Conservation (phyloP, 2,888 invertebrate genomes). For the Drosophila borborema region DNA sequence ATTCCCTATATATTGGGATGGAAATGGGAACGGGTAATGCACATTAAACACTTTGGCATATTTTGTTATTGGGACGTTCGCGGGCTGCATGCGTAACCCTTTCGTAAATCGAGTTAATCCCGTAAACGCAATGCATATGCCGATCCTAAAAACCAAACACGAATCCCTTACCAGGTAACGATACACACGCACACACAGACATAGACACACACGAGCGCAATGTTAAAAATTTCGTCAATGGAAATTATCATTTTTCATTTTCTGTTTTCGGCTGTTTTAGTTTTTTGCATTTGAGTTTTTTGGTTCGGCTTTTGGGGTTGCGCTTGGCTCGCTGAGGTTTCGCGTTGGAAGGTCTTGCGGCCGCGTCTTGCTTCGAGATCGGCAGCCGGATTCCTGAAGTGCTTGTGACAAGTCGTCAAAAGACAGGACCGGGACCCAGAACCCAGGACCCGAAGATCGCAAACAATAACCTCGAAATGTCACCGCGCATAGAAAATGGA, state of each 20-base stretch:
- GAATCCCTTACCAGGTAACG: constrained; percentile 39
- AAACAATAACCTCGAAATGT: constrained; percentile 71
- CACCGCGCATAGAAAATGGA: constrained; percentile 50
- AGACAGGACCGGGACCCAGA: constrained; percentile 46
- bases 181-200: constrained; percentile 15
- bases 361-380: constrained; percentile 44
- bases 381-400: constrained; percentile 47
- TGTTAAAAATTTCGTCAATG: constrained; percentile 62
- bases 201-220: constrained; percentile 21
- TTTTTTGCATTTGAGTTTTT: constrained; percentile 31
- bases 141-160: constrained; percentile 19
- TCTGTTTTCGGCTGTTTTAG: constrained; percentile 17
- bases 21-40: constrained; percentile 37
- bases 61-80: constrained; percentile 66
- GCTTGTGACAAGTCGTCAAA: constrained; percentile 62
- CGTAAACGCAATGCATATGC: constrained; percentile 61
- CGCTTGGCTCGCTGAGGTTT: constrained; percentile 34
- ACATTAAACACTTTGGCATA: constrained; percentile 64
- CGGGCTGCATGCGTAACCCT: constrained; percentile 73
- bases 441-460: constrained; percentile 57
- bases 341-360: constrained; percentile 18
- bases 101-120: constrained; percentile 78
- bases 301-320: constrained; percentile 49
- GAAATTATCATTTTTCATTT: constrained; percentile 81
- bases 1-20: constrained; percentile 15